Base-by-base conservation (phyloP, 2,113 vertebrate genomes). In the Nansenia antarctica region DNA sequence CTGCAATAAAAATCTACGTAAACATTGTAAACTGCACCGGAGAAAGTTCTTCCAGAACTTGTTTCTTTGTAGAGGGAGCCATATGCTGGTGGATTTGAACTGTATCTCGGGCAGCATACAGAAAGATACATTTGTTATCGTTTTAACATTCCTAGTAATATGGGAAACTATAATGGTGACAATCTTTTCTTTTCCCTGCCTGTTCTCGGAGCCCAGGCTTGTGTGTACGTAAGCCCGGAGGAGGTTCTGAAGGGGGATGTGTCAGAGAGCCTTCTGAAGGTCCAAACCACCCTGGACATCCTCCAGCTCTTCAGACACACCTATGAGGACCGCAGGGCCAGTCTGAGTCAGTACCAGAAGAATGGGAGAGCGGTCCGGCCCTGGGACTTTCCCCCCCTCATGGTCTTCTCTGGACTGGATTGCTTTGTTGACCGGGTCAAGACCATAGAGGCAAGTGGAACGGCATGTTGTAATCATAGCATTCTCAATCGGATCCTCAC, bases 161-260 rank as follows among this genome's bases (percentile, higher is more conserved):
- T n/a, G n/a, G n/a, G n/a, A n/a, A n/a, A n/a, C n/a, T n/a, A n/a
- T n/a, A n/a, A n/a, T n/a, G n/a, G n/a, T n/a, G 12, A 42, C 39
- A 1, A 14, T 9, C 1, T 66, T 63, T 69, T 35, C 11, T 22
- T 27, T 20, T 11, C 2, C 5, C 2, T 63, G 24, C 26, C 61
- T 11, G 29, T 67, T 29, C 5, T 71, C 37, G 15, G 22, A 37
- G 20, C 39, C 59, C 67, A 99, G 97, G 94, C 96, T 0, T 77
- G 69, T 24, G 5, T 26, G 20, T 96, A 92, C 77, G 83, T 99
- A 5, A 89, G 68, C 71, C 91, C 94, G 24, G 96, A 96, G 29
- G 96, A 98, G 8, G 67, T 99, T 26, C 85, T 99, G 82, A 96
- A 87, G 84, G 94, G 89, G 18, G 98, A 99, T 27, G 18, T 86